Evolutionary conservation across 2,888 invertebrate genomes (phyloP), one percentile per base, ranked within the genome.

Genomic region (Papilio demoleus): DNA sequence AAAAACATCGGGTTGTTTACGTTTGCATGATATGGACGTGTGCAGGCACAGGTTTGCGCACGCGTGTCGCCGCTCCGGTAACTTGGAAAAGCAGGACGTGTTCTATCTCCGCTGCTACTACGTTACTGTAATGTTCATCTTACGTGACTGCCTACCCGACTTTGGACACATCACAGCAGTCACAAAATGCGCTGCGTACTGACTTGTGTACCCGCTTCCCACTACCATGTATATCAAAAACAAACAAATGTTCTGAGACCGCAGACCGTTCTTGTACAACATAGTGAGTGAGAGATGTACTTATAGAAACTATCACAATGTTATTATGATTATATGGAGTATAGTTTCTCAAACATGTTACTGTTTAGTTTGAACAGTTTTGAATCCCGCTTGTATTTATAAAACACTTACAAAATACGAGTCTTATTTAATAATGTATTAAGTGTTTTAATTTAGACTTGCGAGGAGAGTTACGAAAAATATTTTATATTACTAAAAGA

Each of bases 71-170:
- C 9, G 50, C 50, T 9, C 14, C 9, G 12, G 22, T 5, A 47
- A 24, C 47, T 12, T 24, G 12, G 12, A 47, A 4, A 0, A 3
- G 22, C 47, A 4, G 14, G 14, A 50, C 50, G 50, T 50, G 50
- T 50, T 14, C 24, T 14, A 50, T 50, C 50, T 50, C 14, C 4
- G 24, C 24, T 14, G 4, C 12, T 50, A 2, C 5, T 1, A 50
- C 14, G 1, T 24, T 50, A 24, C 4, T 24, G 24, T 24, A 50
- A 50, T 45, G 9, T 19, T 45, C 17, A 17, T 50, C 24, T 50
- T 50, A 50, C 50, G 22, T 47, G 47, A 50, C 14, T 47, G 47
- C 40, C n/a, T 47, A 22, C 22, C 11, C 45, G 19, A 45, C 12
- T 11, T 12, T 47, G 22, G n/a, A 50, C 14, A 24, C 50, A 6